A percentile compares a stretch with the other conserved stretches of the same genome.
phyloP scores from a whole-genome alignment of 1,140 invertebrate species.

The Antheraea pernyi region DNA sequence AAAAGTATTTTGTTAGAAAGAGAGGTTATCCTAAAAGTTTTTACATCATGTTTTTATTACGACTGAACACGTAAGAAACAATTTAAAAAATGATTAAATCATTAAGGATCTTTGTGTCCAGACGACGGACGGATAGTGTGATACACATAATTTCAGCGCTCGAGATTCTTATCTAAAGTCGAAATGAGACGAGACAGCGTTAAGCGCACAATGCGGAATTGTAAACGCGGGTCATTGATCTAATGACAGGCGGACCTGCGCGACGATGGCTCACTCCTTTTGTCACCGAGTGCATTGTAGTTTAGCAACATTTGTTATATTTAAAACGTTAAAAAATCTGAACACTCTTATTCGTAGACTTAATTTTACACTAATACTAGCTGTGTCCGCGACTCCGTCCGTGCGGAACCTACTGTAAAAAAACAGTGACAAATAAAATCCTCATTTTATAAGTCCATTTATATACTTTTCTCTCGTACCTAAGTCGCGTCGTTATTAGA shows the following conservation, averaged over 20 bases:
- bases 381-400: too few species aligned
- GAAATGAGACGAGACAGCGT: constrained; percentile 17
- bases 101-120: constrained; percentile 17
- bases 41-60: neutral
- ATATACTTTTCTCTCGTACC: too few species aligned
- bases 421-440: too few species aligned
- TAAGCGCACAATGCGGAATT: constrained; percentile 41
- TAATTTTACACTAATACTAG: too few species aligned
- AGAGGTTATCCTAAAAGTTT: too few species aligned
- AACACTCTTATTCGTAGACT: too few species aligned
- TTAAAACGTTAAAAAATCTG: neutral
- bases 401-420: too few species aligned
- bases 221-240: constrained; percentile 46
- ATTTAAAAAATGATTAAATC: constrained; percentile 7
- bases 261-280: constrained; percentile 10
- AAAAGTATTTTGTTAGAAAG: too few species aligned
- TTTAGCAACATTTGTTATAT: neutral
- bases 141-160: constrained; percentile 18
- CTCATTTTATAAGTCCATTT: too few species aligned
- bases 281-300: neutral
- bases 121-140: neutral
- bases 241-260: constrained; percentile 27
- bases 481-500: too few species aligned
- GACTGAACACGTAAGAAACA: neutral
- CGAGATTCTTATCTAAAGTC: constrained; percentile 34